Conservation (phyloP, 2,113 vertebrate genomes). For the Guaruba guarouba region DNA sequence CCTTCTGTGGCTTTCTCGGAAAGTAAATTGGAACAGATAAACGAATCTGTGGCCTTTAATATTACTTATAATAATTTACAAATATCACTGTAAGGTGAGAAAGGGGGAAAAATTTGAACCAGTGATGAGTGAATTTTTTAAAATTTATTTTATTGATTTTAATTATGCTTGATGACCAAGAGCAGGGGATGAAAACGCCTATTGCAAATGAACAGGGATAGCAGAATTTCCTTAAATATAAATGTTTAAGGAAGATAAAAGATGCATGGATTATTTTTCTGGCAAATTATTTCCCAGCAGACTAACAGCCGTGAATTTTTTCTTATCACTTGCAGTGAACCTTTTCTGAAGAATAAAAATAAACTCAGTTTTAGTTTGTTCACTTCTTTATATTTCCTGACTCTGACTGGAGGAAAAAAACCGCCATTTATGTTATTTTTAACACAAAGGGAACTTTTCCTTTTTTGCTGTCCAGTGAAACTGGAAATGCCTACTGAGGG, state of each 20-base stretch:
- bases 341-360: neutral
- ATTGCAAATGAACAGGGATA: neutral
- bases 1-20: neutral
- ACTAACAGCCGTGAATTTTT: neutral
- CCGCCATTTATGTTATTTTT: neutral
- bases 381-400: neutral
- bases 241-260: neutral
- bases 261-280: neutral
- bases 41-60: neutral
- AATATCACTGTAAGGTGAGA: neutral
- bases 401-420: neutral
- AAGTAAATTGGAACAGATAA: neutral
- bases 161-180: neutral
- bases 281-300: neutral
- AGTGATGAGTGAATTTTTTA: neutral
- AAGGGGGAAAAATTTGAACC: neutral
- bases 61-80: neutral
- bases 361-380: neutral
- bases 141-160: neutral
- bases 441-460: neutral
- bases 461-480: constrained; percentile 17
- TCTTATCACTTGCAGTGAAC: neutral
- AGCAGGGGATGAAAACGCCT: neutral
- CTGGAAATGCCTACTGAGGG: constrained; percentile 11
- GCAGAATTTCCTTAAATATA: neutral